Evolutionary conservation across 2,888 invertebrate genomes (phyloP).

Genomic region (Lasioglossum villosulum): DNA sequence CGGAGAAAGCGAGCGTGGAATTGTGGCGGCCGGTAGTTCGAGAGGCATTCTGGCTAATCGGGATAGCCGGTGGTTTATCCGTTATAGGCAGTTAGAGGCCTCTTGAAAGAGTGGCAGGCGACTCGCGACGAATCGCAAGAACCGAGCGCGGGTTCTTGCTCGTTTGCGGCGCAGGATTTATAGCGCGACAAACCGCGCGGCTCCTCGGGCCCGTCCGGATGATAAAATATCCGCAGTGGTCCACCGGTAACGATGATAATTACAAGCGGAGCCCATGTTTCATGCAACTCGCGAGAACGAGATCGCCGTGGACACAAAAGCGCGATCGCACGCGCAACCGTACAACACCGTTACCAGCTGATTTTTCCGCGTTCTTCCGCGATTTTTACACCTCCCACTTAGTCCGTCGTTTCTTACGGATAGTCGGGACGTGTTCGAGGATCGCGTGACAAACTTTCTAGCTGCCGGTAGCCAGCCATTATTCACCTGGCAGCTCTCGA

Average conservation of each 20-base stretch:
- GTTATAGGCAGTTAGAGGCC: constrained; percentile 55
- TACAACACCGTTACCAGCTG: neutral
- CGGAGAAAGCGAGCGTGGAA: constrained; percentile 64
- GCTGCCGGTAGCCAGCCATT: constrained; percentile 42
- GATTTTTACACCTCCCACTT: neutral
- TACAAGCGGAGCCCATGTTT: constrained; percentile 51
- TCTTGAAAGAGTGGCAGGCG: constrained; percentile 40
- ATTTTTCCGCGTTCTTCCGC: neutral
- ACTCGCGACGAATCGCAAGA: constrained; percentile 49
- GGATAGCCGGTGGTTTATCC: constrained; percentile 60
- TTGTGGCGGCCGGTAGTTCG: constrained; percentile 46
- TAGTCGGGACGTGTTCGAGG: neutral
- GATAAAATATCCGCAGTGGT: constrained; percentile 49
- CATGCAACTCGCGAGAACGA: constrained; percentile 44
- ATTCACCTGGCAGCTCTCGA: constrained; percentile 42
- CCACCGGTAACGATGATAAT: constrained; percentile 53
- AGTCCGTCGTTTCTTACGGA: neutral
- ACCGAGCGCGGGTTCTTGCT: constrained; percentile 55
- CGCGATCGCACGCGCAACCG: neutral
- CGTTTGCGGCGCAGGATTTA: constrained; percentile 57
- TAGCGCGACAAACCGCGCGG: constrained; percentile 51
- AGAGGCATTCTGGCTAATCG: constrained; percentile 52
- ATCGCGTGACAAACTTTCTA: constrained; percentile 61
- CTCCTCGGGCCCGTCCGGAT: constrained; percentile 32
- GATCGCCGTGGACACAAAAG: neutral